Percentiles rank a stretch among this genome's conserved stretches.
These are phyloP conservation scores for Corythornis madagascariensis DNA, from an alignment of 2,113 vertebrate species.

Conservation along the genomic window DNA sequence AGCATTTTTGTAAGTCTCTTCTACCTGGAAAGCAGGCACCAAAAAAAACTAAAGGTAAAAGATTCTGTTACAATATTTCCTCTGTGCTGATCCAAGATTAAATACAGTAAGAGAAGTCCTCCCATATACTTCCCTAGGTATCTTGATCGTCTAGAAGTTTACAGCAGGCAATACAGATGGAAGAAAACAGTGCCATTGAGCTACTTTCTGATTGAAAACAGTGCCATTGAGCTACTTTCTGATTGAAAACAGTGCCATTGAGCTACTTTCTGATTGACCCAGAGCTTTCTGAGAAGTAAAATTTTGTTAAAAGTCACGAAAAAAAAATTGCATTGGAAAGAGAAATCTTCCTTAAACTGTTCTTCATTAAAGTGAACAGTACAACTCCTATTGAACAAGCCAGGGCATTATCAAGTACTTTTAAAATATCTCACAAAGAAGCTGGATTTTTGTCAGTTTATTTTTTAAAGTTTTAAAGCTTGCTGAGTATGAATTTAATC, in stretches of 20 bases:
- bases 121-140: not conserved
- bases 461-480: not conserved
- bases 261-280: not conserved
- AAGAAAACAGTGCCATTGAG: not conserved
- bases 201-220: not conserved
- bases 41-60: not conserved
- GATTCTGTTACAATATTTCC: not conserved
- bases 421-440: not conserved
- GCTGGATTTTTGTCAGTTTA: not conserved
- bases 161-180: not conserved
- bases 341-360: not conserved
- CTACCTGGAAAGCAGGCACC: not conserved
- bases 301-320: not conserved
- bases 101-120: not conserved
- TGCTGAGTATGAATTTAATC: not conserved
- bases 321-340: not conserved
- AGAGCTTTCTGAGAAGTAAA: not conserved
- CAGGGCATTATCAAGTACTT: not conserved
- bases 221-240: not conserved
- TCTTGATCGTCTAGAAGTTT: not conserved
- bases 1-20: not conserved
- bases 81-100: not conserved
- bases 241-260: not conserved
- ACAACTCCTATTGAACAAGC: not conserved
- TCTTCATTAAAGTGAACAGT: not conserved